Percentiles rank a stretch among this genome's conserved stretches.
Evolutionary conservation across 2,797 vertebrate genomes (phyloP).

Genomic region (Chrysocyon brachyurus): DNA sequence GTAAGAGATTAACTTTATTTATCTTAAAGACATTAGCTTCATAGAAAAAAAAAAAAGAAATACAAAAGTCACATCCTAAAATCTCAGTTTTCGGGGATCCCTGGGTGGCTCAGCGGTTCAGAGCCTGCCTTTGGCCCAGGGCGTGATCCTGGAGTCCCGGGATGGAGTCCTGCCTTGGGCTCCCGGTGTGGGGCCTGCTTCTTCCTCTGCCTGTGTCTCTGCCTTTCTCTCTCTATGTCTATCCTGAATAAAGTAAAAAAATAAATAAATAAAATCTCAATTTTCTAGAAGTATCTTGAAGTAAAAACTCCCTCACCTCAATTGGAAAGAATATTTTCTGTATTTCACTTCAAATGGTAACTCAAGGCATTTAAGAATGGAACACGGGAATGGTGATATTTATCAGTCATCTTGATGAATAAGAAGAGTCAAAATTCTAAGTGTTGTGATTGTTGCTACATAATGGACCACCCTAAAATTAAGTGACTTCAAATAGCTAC

Average conservation of each 20-base stretch:
- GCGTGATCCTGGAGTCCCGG: too few relatives aligned
- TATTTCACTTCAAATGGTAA: not conserved
- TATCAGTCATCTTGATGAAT: not conserved
- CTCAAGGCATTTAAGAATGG: not conserved
- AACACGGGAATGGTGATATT: not conserved
- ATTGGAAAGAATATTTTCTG: not conserved
- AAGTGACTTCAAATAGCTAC: not conserved
- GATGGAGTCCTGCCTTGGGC: too few relatives aligned
- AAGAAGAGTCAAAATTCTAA: not conserved
- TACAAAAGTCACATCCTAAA: slow-evolving; percentile 34
- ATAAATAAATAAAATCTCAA: not conserved
- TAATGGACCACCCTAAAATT: not conserved
- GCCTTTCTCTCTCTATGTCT: too few relatives aligned
- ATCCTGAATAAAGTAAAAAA: too few relatives aligned
- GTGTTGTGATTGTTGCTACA: not conserved
- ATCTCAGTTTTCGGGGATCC: not conserved
- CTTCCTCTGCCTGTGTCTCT: too few relatives aligned
- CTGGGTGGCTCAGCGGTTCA: too few relatives aligned
- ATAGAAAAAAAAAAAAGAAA: slow-evolving; percentile 38
- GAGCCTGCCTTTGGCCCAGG: too few relatives aligned
- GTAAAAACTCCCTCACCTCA: slow-evolving; percentile 38
- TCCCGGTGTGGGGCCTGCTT: too few relatives aligned
- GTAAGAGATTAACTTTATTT: slow-evolving; percentile 24
- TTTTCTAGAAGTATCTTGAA: slow-evolving; percentile 47
- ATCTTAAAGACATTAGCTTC: slow-evolving; percentile 7